Evolutionary conservation across 2,888 invertebrate genomes (phyloP), one percentile per base, ranked within the genome.

Genomic region (Sminthurides aquaticus): DNA sequence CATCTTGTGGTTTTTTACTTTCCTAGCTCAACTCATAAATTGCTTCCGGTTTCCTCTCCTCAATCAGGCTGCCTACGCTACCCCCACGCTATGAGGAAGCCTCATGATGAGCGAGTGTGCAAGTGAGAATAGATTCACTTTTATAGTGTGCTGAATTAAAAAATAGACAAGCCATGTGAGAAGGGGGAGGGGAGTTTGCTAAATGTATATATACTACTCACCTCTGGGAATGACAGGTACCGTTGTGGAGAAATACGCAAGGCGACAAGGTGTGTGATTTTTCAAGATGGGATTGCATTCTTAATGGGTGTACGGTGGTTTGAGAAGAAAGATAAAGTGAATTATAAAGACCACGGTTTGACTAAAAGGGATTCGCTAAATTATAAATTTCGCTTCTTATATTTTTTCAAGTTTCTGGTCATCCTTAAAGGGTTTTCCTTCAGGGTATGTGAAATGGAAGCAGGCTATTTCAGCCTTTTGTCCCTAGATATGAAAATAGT

Each of bases 1-100:
- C 57, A 62, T 62, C 56, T 57, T 62, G 62, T 55, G 62, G 62
- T 57, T 62, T 56, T 55, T 43, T 56, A 49, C 56, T 57, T 55
- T 62, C 43, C 27, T 62, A 34, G 43, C 43, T 34, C 43, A 34
- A 34, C 43, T 34, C 43, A 34, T 34, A 34, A 34, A 34, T 34
- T 34, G 48, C 62, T 62, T 62, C 62, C 62, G 62, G 56, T 34
- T 34, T 34, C 43, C 43, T 34, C 43, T 34, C 43, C 43, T 11
- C 43, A 34, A 5, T 34, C 43, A n/a, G n/a, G n/a, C n/a, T n/a
- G n/a, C n/a, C n/a, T n/a, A n/a, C n/a, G n/a, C n/a, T n/a, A n/a
- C n/a, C n/a, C n/a, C n/a, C n/a, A n/a, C n/a, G n/a, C n/a, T n/a
- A n/a, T n/a, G n/a, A n/a, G n/a, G n/a, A n/a, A n/a, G 43, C 15